A percentile compares a stretch with the other conserved stretches of the same genome.
These are phyloP conservation scores for Anagrus nilaparvatae DNA, from an alignment of 1,140 invertebrate species.

Conservation along the genomic window DNA sequence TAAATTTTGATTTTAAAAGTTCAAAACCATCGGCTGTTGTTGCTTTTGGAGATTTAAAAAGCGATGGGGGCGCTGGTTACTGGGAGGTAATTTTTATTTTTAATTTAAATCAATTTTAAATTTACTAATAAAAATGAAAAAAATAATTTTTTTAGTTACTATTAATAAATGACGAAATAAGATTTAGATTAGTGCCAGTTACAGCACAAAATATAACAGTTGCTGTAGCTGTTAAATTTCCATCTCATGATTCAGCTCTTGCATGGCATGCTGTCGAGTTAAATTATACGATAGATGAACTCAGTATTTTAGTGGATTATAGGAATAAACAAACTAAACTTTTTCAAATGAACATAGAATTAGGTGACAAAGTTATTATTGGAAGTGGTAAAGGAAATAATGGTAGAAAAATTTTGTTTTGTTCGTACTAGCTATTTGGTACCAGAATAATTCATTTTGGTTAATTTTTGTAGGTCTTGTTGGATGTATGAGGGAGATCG, in stretches of 20 bases:
- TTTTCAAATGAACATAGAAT: constrained; percentile 45
- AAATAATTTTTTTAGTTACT: no score
- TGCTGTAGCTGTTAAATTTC: constrained; percentile 65
- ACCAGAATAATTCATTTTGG: neutral
- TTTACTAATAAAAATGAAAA: no score
- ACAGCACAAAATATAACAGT: constrained; percentile 61
- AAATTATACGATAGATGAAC: constrained; percentile 61
- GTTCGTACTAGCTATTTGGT: no score
- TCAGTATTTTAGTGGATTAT: constrained; percentile 65
- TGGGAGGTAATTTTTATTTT: constrained; percentile 62
- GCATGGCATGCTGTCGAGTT: constrained; percentile 72
- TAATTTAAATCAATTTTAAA: no score
- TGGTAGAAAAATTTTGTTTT: no score
- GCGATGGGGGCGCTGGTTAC: constrained; percentile 60
- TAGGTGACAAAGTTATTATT: constrained; percentile 54
- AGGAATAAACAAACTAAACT: constrained; percentile 58
- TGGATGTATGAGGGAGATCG: constrained; percentile 81
- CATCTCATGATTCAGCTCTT: constrained; percentile 58
- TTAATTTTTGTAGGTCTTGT: constrained; percentile 57
- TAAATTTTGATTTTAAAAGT: constrained; percentile 84
- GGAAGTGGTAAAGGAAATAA: constrained; percentile 58
- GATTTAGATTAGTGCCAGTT: constrained; percentile 67
- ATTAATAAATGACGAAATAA: constrained; percentile 69
- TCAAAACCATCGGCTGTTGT: constrained; percentile 72
- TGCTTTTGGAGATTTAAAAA: constrained; percentile 68